Conservation (phyloP, 2,888 invertebrate genomes). For the Cheilosia vulpina region DNA sequence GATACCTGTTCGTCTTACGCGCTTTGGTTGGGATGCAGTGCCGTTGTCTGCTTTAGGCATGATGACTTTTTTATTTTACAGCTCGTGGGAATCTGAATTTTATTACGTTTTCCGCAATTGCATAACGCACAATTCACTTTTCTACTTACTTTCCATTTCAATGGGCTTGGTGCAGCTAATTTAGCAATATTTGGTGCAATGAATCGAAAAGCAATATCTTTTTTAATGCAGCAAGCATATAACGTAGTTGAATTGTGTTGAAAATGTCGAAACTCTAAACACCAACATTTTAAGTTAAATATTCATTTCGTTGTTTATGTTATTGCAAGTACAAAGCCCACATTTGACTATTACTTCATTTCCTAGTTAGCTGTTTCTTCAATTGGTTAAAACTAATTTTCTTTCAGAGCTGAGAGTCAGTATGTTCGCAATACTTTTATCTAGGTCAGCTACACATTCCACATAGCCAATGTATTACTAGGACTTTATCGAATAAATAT, state of each 20-base stretch:
- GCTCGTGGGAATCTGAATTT: not conserved
- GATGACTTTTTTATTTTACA: not conserved
- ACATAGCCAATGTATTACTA: too few relatives aligned
- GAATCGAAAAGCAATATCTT: constrained; percentile 12
- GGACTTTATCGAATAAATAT: too few relatives aligned
- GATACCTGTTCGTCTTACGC: not conserved
- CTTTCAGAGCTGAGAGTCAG: too few relatives aligned
- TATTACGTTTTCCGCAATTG: constrained; percentile 16
- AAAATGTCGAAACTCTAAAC: not conserved
- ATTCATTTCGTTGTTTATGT: too few relatives aligned
- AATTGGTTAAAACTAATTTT: too few relatives aligned
- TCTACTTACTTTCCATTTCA: constrained; percentile 32
- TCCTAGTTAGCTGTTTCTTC: too few relatives aligned
- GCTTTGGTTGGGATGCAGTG: not conserved
- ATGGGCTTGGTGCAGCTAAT: constrained; percentile 27
- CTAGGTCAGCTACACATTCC: too few relatives aligned
- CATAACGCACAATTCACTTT: constrained; percentile 2
- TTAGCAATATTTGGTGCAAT: constrained; percentile 28
- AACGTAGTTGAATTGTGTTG: not conserved
- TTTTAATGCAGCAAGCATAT: not conserved
- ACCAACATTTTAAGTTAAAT: not conserved
- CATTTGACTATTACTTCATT: too few relatives aligned
- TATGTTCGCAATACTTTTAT: too few relatives aligned
- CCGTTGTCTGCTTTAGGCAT: constrained; percentile 1
- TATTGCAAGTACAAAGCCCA: not conserved